phyloP scores from a whole-genome alignment of 2,113 vertebrate species.

The Merops nubicus region DNA sequence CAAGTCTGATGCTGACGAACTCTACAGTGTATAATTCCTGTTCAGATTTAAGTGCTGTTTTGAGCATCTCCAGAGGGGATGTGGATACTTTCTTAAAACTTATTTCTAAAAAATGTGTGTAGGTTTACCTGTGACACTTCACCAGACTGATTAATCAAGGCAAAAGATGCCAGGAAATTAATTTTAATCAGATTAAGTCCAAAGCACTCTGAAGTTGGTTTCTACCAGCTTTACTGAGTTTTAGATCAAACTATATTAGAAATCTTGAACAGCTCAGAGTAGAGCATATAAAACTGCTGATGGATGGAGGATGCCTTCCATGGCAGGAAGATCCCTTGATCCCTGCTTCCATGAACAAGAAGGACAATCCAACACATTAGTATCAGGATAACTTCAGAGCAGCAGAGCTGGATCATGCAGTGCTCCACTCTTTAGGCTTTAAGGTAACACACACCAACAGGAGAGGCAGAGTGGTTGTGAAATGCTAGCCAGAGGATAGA shows the following conservation, averaged over 20 bases:
- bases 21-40: neutral
- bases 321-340: neutral
- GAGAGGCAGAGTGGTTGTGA: neutral
- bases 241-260: neutral
- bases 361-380: neutral
- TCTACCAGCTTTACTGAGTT: neutral
- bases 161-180: neutral
- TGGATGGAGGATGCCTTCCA: neutral
- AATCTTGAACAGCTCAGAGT: neutral
- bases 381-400: neutral
- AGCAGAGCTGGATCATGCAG: neutral
- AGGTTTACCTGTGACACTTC: constrained; percentile 20
- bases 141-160: neutral
- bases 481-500: neutral
- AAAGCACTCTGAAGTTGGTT: neutral
- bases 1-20: neutral
- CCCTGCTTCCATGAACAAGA: neutral
- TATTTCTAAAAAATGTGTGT: neutral
- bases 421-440: neutral
- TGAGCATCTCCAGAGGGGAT: neutral
- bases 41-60: neutral
- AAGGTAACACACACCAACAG: neutral
- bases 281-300: neutral
- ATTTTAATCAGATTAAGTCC: neutral
- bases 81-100: neutral